phyloP scores from a whole-genome alignment of 1,140 invertebrate species.

The Pteromalus puparum region DNA sequence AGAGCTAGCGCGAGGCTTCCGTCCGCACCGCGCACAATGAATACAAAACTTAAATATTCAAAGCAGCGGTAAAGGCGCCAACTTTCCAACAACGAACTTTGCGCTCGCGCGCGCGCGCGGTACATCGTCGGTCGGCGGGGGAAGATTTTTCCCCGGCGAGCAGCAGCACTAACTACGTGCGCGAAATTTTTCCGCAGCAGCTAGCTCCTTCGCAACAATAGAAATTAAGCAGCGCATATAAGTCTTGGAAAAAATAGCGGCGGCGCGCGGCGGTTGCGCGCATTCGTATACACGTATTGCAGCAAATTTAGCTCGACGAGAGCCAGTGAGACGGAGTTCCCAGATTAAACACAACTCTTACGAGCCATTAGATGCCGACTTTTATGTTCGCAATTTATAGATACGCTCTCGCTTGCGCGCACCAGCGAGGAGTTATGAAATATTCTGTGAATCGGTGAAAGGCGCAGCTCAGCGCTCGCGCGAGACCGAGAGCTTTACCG shows the following conservation, averaged over 20 bases:
- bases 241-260: background rate
- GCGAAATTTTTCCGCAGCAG: slow-evolving; percentile 3
- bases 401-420: background rate
- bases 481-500: background rate
- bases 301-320: background rate
- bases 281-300: background rate
- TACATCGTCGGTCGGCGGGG: too few species aligned
- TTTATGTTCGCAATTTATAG: slow-evolving; percentile 4
- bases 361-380: background rate
- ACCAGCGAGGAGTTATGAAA: background rate
- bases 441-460: slow-evolving; percentile 4
- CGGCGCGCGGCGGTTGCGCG: too few species aligned
- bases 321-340: background rate
- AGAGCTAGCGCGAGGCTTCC: background rate
- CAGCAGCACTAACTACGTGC: background rate
- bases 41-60: background rate
- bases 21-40: background rate
- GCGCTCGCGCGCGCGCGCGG: too few species aligned
- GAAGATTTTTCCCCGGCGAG: background rate
- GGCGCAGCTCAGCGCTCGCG: background rate
- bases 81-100: background rate
- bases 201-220: background rate
- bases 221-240: background rate
- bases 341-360: slow-evolving; percentile 1
- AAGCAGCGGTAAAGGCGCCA: background rate